Evolutionary conservation across 2,797 vertebrate species (phyloP), one percentile per base, ranked within the genome.

Genomic region (Hippopotamyrus pictus): DNA sequence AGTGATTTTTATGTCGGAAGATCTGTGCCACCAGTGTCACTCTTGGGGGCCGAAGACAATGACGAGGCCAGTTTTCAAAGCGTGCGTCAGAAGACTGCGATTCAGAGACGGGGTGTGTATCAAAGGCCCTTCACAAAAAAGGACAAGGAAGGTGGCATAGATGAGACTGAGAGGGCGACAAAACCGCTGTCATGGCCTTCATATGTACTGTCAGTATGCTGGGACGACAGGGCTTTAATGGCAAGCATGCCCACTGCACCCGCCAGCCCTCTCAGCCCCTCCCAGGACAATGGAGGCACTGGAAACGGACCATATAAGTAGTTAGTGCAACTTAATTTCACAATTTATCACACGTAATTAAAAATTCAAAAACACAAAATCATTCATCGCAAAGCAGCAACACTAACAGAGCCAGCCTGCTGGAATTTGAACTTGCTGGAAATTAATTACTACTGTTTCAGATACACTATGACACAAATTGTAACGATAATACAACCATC

Each of bases 101-200:
- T 88, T 89, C 22, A 46, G 89, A 79, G 85, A 69, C 33, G 50
- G 53, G 29, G 5, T 59, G 86, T 50, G 65, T 76, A 90, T 90
- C 87, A 92, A 91, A 90, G 88, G 82, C 73, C 54, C 33, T 48
- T 76, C 87, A 94, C 37, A 93, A 95, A 95, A 94, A 59, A 86
- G 92, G 92, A 90, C 86, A 84, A 91, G 90, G 85, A 89, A 86
- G 86, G 85, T 88, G 90, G 89, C 89, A 89, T 88, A 48, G 90
- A 91, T 93, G 94, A 94, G 93, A 94, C 93, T 91, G 62, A 88
- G 12, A 53, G 87, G 90, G 92, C 5, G 92, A 91, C 91, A 91
- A 95, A 93, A 95, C 87, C 90, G 87, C 93, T 95, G 93, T 95
- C 95, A 93, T 93, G 94, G 91, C 92, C 92, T 95, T 94, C 94